Evolutionary conservation across 2,888 invertebrate species (phyloP), one percentile per base, ranked within the genome.

Genomic region (Melipona beecheii): DNA sequence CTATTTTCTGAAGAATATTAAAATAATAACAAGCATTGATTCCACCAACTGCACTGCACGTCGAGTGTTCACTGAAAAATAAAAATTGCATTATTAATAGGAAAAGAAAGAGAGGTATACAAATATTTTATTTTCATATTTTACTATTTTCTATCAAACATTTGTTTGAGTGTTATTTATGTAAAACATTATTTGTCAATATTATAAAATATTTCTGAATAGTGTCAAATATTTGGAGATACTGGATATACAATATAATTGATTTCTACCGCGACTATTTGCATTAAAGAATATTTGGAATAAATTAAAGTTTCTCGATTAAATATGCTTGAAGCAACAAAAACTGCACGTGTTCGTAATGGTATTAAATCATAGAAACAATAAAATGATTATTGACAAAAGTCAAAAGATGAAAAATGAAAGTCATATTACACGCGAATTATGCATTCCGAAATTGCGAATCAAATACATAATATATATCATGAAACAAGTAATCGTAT

Each of bases 341-440:
- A 58, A n/a, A 13, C 24, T 58, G 15, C 13, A 58, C 56, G 15
- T 15, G n/a, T 58, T 58, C 15, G 56, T 58, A 58, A 58, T 58
- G 56, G 15, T n/a, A 24, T n/a, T n/a, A 24, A n/a, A 58, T n/a
- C 15, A 58, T 56, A 15, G 56, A 58, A 58, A 58, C 15, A n/a
- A 58, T 58, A 58, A 58, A 58, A 58, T 43, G 9, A 24, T 58
- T n/a, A 58, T 58, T n/a, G 56, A 58, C n/a, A 58, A 58, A 58
- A 5, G 15, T 58, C n/a, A n/a, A n/a, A 24, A 58, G 56, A 58
- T 58, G 56, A 58, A 43, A 11, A 2, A 43, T 43, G 43, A 43
- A 43, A 43, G 11, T 43, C 9, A 43, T 43, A 43, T 43, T 9
- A 43, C 9, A 43, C 43, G 11, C 43, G 43, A 43, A 43, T 43